These are phyloP conservation scores for Taeniopygia guttata DNA, from an alignment of 2,797 vertebrate genomes.

Conservation along the genomic window DNA sequence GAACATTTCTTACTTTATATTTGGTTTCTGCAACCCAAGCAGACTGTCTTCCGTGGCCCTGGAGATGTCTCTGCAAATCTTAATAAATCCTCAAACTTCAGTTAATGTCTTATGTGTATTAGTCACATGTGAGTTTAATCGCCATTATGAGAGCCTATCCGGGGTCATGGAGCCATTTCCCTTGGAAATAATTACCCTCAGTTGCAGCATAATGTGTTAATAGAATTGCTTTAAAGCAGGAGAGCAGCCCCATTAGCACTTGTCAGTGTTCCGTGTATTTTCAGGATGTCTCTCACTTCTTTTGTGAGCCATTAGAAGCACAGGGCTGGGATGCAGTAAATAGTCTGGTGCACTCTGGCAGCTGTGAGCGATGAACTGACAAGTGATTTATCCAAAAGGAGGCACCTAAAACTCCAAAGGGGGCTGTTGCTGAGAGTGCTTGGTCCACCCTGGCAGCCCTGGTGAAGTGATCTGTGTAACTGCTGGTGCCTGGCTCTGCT, in stretches of 20 bases:
- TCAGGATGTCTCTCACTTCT: conserved; percentile 10
- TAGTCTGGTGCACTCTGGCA: neutral
- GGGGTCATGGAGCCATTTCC: conserved; percentile 51
- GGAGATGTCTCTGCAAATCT: conserved; percentile 18
- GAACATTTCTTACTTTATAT: neutral
- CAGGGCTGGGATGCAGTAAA: conserved; percentile 11
- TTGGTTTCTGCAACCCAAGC: neutral
- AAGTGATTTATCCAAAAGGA: conserved; percentile 22
- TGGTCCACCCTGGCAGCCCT: neutral
- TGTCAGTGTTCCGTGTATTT: conserved; percentile 28
- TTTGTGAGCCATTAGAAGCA: neutral
- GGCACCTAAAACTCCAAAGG: neutral
- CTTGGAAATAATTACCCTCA: conserved; percentile 63
- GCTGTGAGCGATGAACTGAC: neutral
- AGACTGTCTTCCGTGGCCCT: neutral
- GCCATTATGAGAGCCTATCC: conserved; percentile 11
- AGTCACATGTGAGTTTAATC: conserved; percentile 50
- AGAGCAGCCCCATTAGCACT: conserved; percentile 48
- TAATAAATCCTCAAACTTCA: conserved; percentile 45
- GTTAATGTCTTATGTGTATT: conserved; percentile 35
- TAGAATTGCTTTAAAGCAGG: conserved; percentile 54
- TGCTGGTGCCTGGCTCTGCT: neutral
- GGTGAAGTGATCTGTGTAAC: neutral
- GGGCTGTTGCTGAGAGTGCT: neutral
- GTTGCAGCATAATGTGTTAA: conserved; percentile 49